Percentiles rank a stretch among this genome's conserved stretches.
These are phyloP conservation scores for Tinea trinotella DNA, from an alignment of 2,888 invertebrate species.

Conservation along the genomic window DNA sequence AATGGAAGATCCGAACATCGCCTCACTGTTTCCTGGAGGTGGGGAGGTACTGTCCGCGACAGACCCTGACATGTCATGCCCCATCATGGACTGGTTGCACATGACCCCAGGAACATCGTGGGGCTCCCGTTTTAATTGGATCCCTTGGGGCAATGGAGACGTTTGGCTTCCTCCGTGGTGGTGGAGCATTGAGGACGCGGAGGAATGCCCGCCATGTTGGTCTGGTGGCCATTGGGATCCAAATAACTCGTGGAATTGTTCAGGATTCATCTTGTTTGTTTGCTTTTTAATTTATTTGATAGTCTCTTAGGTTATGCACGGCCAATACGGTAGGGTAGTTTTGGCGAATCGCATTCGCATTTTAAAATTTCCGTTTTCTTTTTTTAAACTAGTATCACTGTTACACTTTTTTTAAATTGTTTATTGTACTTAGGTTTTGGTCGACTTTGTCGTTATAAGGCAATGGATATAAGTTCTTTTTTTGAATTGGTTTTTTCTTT, in stretches of 20 bases:
- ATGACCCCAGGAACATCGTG: slow-evolving; percentile 46
- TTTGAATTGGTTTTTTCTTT: slow-evolving; percentile 49
- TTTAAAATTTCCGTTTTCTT: slow-evolving; percentile 26
- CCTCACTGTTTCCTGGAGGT: slow-evolving; percentile 59
- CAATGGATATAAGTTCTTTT: slow-evolving; percentile 35
- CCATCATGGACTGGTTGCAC: slow-evolving; percentile 48
- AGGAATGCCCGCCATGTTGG: slow-evolving; percentile 60
- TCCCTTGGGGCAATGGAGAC: slow-evolving; percentile 38
- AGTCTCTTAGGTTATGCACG: slow-evolving; percentile 45
- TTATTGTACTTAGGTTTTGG: slow-evolving; percentile 23
- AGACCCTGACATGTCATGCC: slow-evolving; percentile 46
- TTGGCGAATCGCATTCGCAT: slow-evolving; percentile 61
- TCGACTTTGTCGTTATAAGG: slow-evolving; percentile 68
- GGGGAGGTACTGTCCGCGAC: slow-evolving; percentile 75
- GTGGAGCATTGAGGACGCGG: slow-evolving; percentile 62
- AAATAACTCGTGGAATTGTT: slow-evolving; percentile 63
- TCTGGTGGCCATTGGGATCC: slow-evolving; percentile 70
- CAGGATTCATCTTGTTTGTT: slow-evolving; percentile 48
- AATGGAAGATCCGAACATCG: slow-evolving; percentile 59
- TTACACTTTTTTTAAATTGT: slow-evolving; percentile 30
- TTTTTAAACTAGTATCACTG: slow-evolving; percentile 45
- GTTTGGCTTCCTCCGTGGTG: slow-evolving; percentile 25
- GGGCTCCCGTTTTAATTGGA: slow-evolving; percentile 57
- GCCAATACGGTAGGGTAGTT: slow-evolving; percentile 36
- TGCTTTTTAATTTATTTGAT: slow-evolving; percentile 8